Evolutionary conservation across 1,140 invertebrate genomes (phyloP), one percentile per base, ranked within the genome.

Genomic region (Drosophila yakuba): DNA sequence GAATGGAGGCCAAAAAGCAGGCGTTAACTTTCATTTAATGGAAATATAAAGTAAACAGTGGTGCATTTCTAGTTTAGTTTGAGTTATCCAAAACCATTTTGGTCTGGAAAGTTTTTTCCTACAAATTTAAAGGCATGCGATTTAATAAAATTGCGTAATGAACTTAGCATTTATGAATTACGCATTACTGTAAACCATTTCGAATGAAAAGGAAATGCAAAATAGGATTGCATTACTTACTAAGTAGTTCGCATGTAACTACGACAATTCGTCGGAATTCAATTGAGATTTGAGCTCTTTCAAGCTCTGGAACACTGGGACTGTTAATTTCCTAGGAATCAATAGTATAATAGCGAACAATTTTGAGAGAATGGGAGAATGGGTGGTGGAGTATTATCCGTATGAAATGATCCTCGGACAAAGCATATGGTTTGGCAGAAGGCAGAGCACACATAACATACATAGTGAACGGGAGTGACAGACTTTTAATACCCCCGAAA

Each of bases 401-500:
- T 6, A 11, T 10, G 4, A 35, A 11, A 17, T 17, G 48, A 51
- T 32, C 48, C 28, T 51, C 11, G 11, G 48, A 17, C 48, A 51
- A 51, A 17, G 48, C 48, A 35, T 8, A 50, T 7, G 25, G 25
- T 25, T 48, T 38, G 12, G 12, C 3, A 20, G 28, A 17, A 25
- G 15, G n/a, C 35, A 17, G 28, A 23, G n/a, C 35, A 55, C 4
- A 43, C 14, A 48, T 2, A 17, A 14, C 5, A 14, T n/a, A 6
- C 47, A 48, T 14, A 4, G 5, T 15, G 47, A 15, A 36, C 2
- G 48, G 36, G 50, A 52, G 50, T 36, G 20, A 54, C 51, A 39
- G 17, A 35, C 12, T 36, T n/a, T 64, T 60, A 64, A 64, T 61
- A 57, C 61, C 41, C 41, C 3, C 32, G 4, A 35, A 51, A 35